Evolutionary conservation across 2,797 vertebrate genomes (phyloP).

Genomic region (Intellagama lesueurii): DNA sequence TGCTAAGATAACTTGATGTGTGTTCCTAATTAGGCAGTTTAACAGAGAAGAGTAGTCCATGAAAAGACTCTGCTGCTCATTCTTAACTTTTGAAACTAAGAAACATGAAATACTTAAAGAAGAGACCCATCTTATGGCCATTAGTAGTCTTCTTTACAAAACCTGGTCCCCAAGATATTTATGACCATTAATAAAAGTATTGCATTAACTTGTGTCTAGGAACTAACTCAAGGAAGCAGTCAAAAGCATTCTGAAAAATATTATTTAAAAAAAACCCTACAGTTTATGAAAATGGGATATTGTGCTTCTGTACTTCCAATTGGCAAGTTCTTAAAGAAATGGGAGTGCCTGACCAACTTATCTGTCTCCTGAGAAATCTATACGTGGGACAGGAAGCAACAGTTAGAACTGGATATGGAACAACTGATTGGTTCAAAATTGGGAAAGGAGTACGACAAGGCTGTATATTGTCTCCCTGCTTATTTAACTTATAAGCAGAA

Average conservation of each 20-base stretch:
- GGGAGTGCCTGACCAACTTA: no score
- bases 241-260: neutral
- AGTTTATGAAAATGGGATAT: no score
- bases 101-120: neutral
- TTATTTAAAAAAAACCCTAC: no score
- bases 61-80: neutral
- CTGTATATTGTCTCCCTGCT: no score
- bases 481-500: no score
- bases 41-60: neutral
- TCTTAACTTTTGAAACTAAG: neutral
- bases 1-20: neutral
- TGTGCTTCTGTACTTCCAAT: no score
- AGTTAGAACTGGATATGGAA: no score
- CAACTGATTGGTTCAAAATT: no score
- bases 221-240: neutral
- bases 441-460: no score
- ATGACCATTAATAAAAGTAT: neutral
- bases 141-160: neutral
- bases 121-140: neutral
- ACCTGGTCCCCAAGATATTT: neutral
- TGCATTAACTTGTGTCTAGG: neutral
- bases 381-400: no score
- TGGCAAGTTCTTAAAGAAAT: no score
- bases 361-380: no score
- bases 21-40: neutral